Percentiles rank a stretch among this genome's conserved stretches.
Conservation (phyloP, 2,888 invertebrate species). For the Tipula vernalis region DNA sequence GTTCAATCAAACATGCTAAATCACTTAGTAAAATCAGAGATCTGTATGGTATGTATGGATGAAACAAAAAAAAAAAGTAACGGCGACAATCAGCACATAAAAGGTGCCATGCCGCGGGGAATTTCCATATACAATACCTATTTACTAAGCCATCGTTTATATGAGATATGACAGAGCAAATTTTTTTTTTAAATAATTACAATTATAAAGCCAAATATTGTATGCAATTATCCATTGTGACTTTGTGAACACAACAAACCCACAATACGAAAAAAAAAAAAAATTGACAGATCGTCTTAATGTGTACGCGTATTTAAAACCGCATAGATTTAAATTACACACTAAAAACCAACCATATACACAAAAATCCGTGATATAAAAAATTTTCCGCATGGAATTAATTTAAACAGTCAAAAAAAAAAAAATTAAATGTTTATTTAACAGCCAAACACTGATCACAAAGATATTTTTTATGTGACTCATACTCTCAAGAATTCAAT, state of each 20-base stretch:
- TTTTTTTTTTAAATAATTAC: background rate
- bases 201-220: background rate
- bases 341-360: background rate
- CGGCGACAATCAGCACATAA: background rate
- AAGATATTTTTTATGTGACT: slow-evolving; percentile 4
- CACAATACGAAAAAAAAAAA: background rate
- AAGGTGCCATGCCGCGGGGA: background rate
- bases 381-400: background rate
- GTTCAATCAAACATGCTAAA: background rate
- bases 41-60: background rate
- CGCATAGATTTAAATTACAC: background rate
- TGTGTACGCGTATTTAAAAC: background rate
- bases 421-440: background rate
- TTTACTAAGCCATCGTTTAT: background rate
- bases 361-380: background rate
- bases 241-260: background rate
- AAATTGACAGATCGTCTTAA: background rate
- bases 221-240: background rate
- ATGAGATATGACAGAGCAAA: background rate
- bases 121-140: background rate
- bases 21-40: background rate
- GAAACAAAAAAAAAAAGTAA: background rate
- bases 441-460: background rate
- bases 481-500: background rate
- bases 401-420: background rate